These are phyloP conservation scores for Pheosia gnoma DNA, from an alignment of 2,888 invertebrate species.

Conservation along the genomic window DNA sequence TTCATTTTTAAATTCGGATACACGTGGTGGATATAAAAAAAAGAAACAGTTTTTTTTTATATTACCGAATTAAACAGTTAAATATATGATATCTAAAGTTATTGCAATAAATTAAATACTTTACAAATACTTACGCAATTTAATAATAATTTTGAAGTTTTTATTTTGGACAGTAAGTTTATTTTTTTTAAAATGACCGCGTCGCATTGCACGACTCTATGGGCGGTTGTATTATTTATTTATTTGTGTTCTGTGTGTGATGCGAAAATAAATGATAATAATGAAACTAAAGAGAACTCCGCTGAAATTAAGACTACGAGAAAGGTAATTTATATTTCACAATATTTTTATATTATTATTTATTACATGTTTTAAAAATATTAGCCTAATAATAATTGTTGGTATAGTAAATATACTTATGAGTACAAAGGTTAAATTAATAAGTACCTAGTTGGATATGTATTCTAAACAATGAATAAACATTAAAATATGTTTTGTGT, in stretches of 20 bases:
- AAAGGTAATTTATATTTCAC: constrained; percentile 40
- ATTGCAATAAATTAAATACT: background rate
- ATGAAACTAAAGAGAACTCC: constrained; percentile 42
- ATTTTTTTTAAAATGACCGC: constrained; percentile 39
- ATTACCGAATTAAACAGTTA: too few relatives aligned
- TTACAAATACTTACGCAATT: too few relatives aligned
- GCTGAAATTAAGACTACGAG: constrained; percentile 47
- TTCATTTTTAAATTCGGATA: constrained; percentile 16
- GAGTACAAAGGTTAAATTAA: too few relatives aligned
- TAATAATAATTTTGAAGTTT: background rate
- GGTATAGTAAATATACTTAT: too few relatives aligned
- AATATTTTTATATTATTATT: too few relatives aligned
- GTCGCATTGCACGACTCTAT: constrained; percentile 33
- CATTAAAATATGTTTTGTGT: too few relatives aligned
- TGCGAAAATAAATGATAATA: constrained; percentile 51
- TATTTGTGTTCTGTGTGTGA: constrained; percentile 47
- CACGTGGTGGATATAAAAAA: background rate
- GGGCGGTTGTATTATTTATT: constrained; percentile 50
- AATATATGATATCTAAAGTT: too few relatives aligned
- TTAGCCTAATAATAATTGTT: too few relatives aligned
- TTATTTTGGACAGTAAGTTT: constrained; percentile 19
- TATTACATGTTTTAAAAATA: too few relatives aligned
- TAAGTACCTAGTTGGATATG: too few relatives aligned
- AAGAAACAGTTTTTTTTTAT: too few relatives aligned
- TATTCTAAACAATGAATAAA: too few relatives aligned